Conservation (phyloP, 2,113 vertebrate genomes). For the Bostrychus sinensis region DNA sequence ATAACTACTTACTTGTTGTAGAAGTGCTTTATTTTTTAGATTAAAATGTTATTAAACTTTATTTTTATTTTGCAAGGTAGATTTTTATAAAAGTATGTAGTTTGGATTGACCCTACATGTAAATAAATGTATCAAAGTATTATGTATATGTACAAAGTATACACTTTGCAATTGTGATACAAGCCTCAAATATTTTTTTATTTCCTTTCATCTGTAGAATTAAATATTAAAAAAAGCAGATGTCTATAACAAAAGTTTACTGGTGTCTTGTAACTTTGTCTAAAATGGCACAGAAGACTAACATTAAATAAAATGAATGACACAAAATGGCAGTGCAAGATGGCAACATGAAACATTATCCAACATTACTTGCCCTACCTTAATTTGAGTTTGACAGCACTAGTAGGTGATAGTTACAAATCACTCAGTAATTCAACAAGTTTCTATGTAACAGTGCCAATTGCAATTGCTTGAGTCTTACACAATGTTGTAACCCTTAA, state of each 20-base stretch:
- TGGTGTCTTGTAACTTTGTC: no score
- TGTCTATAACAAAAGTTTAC: no score
- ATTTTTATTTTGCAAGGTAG: background rate
- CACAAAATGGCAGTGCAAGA: background rate
- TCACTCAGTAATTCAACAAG: constrained; percentile 18
- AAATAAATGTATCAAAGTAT: no score
- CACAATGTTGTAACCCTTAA: constrained; percentile 43
- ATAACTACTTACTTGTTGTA: background rate
- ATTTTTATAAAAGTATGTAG: no score
- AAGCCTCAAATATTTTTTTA: no score
- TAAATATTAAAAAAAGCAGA: no score
- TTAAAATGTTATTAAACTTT: no score
- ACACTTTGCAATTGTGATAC: no score
- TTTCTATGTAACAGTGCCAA: background rate
- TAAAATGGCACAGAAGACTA: no score
- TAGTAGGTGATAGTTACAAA: background rate
- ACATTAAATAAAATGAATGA: background rate
- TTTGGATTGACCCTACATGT: no score
- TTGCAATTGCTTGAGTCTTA: constrained; percentile 23
- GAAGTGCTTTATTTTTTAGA: background rate
- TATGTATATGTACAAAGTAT: no score
- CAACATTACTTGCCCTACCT: background rate
- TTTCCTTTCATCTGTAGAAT: no score
- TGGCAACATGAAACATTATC: background rate
- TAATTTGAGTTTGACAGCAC: background rate